Base-by-base conservation (phyloP, 2,888 invertebrate genomes). In the Drosophila limbata region DNA sequence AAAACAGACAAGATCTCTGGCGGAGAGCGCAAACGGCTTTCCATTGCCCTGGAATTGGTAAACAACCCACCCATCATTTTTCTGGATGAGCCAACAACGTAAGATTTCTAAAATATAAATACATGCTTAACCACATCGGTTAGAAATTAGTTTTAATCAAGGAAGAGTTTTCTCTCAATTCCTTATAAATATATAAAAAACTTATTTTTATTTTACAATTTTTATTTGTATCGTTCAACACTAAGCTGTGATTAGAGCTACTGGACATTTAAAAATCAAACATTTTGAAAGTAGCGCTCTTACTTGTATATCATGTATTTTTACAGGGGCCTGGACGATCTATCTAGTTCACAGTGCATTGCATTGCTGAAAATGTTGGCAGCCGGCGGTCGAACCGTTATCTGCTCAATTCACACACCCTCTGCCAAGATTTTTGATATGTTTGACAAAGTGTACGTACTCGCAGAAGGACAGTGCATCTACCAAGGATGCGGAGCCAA, bases 81-180 rank as follows among this genome's bases (percentile, higher is more conserved):
- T 92, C 94, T 99, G 68, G 98, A 99, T 92, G 98, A 99, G 91
- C 98, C 98, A 0, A 99, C 99, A 3, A 98, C 98, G 98, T 98
- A 93, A 95, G 90, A 15, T 45, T 15, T 9, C 19, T 17, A 11
- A 28, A 11, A 3, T 25, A 45, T n/a, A 13, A 17, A 1, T 3
- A 9, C 2, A 37, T 37, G n/a, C 28, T 8, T 28, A 28, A 8
- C 28, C 28, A 28, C 8, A 28, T 28, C 2, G 8, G 28, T 28
- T 28, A 28, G 8, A 8, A 28, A 28, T 8, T 28, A 8, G 28
- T 28, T 28, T 28, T 8, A 28, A 8, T 28, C 28, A 28, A 28
- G 6, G 0, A 8, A 28, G 6, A 28, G 8, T 28, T 28, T 28
- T 28, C 28, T 28, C 28, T 28, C 28, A 8, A 28, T 28, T 2